Evolutionary conservation across 2,888 invertebrate species (phyloP).

Genomic region (Leptinotarsa juncta): DNA sequence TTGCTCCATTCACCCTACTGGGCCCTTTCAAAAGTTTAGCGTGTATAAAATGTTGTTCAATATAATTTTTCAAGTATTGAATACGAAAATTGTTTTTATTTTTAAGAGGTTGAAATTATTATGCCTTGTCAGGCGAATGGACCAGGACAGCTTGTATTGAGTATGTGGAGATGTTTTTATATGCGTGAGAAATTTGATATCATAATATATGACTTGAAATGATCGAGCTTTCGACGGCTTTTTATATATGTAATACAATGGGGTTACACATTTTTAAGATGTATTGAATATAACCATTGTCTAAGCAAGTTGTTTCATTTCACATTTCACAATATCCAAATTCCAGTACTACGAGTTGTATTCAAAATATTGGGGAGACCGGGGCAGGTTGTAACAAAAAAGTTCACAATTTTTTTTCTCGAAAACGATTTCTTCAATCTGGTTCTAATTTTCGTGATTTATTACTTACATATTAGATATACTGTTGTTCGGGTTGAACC

Average conservation of each 20-base stretch:
- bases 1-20: slow-evolving; percentile 22
- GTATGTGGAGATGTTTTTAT: slow-evolving; percentile 64
- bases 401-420: too few species aligned
- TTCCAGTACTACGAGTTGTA: too few species aligned
- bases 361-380: too few species aligned
- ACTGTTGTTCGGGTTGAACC: too few species aligned
- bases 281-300: slow-evolving; percentile 67
- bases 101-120: slow-evolving; percentile 43
- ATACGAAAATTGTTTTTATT: slow-evolving; percentile 43
- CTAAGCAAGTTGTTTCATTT: slow-evolving; percentile 56
- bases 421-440: too few species aligned
- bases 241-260: slow-evolving; percentile 67
- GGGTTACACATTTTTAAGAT: slow-evolving; percentile 66
- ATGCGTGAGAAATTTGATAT: slow-evolving; percentile 66
- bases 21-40: slow-evolving; percentile 43
- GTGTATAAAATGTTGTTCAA: slow-evolving; percentile 51
- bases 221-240: slow-evolving; percentile 68
- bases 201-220: slow-evolving; percentile 65
- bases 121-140: slow-evolving; percentile 16
- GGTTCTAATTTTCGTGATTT: too few species aligned
- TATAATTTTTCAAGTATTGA: slow-evolving; percentile 38
- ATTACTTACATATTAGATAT: too few species aligned
- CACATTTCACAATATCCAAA: background rate
- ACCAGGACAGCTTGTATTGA: slow-evolving; percentile 47
- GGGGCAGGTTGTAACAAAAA: too few species aligned